Evolutionary conservation across 2,113 vertebrate genomes (phyloP).

Genomic region (Dicaeum eximium): DNA sequence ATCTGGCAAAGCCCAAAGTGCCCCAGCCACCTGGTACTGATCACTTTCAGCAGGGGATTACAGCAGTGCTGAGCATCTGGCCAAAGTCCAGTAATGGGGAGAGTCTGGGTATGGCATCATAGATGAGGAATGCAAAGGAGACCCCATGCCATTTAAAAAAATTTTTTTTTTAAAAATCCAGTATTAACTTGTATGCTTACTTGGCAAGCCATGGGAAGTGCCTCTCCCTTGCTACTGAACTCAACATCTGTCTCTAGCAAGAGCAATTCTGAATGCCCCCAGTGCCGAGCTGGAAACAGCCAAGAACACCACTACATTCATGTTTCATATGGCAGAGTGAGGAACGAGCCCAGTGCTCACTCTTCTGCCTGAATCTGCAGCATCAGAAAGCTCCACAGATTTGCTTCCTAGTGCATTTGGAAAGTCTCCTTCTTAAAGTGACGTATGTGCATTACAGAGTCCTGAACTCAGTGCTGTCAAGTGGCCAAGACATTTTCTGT

Average conservation of each 20-base stretch:
- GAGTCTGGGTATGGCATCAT: conserved; percentile 41
- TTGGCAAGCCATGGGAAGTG: not conserved
- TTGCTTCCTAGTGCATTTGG: not conserved
- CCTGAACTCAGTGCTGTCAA: not conserved
- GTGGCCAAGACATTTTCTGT: not conserved
- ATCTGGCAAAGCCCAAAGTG: conserved; percentile 50
- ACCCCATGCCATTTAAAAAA: conserved; percentile 19
- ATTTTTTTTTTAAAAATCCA: not conserved
- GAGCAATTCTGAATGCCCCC: not conserved
- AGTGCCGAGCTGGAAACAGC: not conserved
- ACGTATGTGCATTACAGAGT: not conserved
- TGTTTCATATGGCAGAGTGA: not conserved
- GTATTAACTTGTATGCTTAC: not conserved
- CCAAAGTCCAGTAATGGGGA: conserved; percentile 14
- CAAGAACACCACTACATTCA: not conserved
- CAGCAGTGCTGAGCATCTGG: conserved; percentile 41
- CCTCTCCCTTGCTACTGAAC: not conserved
- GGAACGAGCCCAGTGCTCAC: not conserved
- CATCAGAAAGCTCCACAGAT: not conserved
- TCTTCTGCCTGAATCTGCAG: not conserved
- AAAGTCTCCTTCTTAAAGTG: not conserved
- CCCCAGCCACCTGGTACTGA: conserved; percentile 55
- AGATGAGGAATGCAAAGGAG: conserved; percentile 54
- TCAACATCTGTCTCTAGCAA: not conserved
- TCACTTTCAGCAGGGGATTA: conserved; percentile 69